phyloP scores from a whole-genome alignment of 2,113 vertebrate species.

The Bufo bufo region DNA sequence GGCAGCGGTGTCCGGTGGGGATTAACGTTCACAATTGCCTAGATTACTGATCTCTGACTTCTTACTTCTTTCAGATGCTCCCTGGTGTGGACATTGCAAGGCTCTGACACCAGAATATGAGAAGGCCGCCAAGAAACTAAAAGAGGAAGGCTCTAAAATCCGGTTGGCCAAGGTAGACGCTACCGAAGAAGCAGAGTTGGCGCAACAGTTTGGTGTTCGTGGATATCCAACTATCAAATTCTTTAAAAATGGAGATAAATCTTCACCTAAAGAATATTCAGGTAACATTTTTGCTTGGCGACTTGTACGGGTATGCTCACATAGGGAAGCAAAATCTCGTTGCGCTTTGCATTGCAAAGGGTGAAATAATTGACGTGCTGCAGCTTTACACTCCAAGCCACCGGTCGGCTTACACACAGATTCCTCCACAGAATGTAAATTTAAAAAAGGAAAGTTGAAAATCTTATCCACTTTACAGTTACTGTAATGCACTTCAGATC shows the following conservation, averaged over 20 bases:
- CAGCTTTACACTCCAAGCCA: too few relatives aligned
- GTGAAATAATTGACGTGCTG: too few relatives aligned
- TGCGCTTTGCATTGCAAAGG: too few relatives aligned
- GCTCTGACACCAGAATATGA: conserved; percentile 92
- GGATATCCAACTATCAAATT: conserved; percentile 99
- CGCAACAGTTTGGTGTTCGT: conserved; percentile 88
- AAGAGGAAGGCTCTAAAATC: conserved; percentile 84
- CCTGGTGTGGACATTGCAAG: conserved; percentile 98
- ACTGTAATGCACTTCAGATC: too few relatives aligned
- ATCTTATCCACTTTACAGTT: too few relatives aligned
- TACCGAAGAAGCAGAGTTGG: conserved; percentile 92
- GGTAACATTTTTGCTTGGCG: conserved; percentile 70
- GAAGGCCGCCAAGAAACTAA: conserved; percentile 88
- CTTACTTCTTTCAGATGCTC: conserved; percentile 83
- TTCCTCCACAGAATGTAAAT: too few relatives aligned
- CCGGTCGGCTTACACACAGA: too few relatives aligned
- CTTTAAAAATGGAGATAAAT: conserved; percentile 89
- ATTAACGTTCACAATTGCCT: too few relatives aligned
- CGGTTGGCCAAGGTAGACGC: conserved; percentile 93
- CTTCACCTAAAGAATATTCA: conserved; percentile 88
- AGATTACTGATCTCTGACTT: background rate
- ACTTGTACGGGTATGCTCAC: background rate
- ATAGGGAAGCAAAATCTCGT: too few relatives aligned
- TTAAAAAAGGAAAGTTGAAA: too few relatives aligned
- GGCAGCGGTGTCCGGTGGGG: background rate